Base-by-base conservation (phyloP, 37 sponge, comb jelly and placozoan species). In the Chondrosia reniformis region DNA sequence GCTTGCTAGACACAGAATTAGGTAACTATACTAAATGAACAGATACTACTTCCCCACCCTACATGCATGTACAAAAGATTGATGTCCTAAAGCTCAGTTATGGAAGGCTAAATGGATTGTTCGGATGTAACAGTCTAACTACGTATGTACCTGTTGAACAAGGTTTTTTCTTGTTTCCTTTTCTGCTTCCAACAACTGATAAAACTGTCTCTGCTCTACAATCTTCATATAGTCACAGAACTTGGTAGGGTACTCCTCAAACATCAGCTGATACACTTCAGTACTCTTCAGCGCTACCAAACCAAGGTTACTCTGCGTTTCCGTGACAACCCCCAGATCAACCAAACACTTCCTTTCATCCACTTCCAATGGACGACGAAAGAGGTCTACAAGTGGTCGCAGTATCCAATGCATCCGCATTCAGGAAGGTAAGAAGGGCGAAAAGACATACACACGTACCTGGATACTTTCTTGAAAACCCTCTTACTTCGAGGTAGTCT, bases 401-500 rank as follows among this genome's bases (percentile, higher is more conserved):
- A 40, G 21, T 22, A 27, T 28, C 21, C 12, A 63, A 63, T n/a
- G 24, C 32, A 63, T n/a, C 12, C 24, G 13, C 12, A 10, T 63
- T 63, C 12, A 63, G 24, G 12, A 63, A 19, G 25, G 12, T 63
- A 19, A 10, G 24, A 30, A 25, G 65, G 19, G 34, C 39, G 4
- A 67, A 7, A 30, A 67, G 7, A 59, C 8, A n/a, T n/a, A n/a
- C n/a, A n/a, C n/a, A n/a, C n/a, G 31, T 46, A 86, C 85, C 86
- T 75, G 96, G 96, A 79, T 91, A 95, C 42, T 83, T 87, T 55
- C 96, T 75, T 55, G 83, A 86, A 71, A 95, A 91, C 42, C 92
- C 89, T 41, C 91, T 75, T 4, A 95, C 80, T 46, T 86, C 92
- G 1, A 97, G 84, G 57, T 64, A 97, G 63, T 94, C 98, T 36